Percentiles rank a stretch among this genome's conserved stretches.
Evolutionary conservation across 2,113 vertebrate genomes (phyloP).

Genomic region (Choloepus hoffmanni): DNA sequence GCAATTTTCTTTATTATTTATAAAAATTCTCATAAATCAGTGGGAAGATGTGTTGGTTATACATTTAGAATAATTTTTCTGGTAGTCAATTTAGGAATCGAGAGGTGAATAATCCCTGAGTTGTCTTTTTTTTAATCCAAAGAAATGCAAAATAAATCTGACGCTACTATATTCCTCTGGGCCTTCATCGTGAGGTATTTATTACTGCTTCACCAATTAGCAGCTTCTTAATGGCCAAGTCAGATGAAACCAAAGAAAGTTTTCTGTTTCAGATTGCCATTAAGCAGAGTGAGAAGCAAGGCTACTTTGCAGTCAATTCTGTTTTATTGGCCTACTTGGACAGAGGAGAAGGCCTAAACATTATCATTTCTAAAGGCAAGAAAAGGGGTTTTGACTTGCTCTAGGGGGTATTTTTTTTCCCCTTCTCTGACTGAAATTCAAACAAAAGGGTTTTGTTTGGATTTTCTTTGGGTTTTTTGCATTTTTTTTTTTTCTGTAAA

Average conservation of each 20-base stretch:
- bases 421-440: slow-evolving; percentile 60
- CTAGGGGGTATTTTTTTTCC: neutral
- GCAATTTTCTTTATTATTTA: neutral
- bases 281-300: neutral
- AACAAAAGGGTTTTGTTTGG: slow-evolving; percentile 9
- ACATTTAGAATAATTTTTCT: neutral
- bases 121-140: slow-evolving; percentile 28
- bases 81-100: neutral
- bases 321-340: slow-evolving; percentile 60
- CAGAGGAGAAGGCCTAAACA: slow-evolving; percentile 30
- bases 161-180: neutral
- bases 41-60: neutral
- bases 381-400: slow-evolving; percentile 75
- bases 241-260: slow-evolving; percentile 4
- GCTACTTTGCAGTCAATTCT: neutral
- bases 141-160: slow-evolving; percentile 23
- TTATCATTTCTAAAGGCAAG: slow-evolving; percentile 61
- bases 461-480: neutral
- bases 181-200: neutral
- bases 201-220: slow-evolving; percentile 39
- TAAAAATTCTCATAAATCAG: neutral
- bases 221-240: slow-evolving; percentile 30
- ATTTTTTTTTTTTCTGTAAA: slow-evolving; percentile 3
- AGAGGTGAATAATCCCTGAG: slow-evolving; percentile 6
- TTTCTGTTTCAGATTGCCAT: slow-evolving; percentile 5